Evolutionary conservation across 1,140 invertebrate genomes (phyloP), one percentile per base, ranked within the genome.

Genomic region (Asobara japonica): DNA sequence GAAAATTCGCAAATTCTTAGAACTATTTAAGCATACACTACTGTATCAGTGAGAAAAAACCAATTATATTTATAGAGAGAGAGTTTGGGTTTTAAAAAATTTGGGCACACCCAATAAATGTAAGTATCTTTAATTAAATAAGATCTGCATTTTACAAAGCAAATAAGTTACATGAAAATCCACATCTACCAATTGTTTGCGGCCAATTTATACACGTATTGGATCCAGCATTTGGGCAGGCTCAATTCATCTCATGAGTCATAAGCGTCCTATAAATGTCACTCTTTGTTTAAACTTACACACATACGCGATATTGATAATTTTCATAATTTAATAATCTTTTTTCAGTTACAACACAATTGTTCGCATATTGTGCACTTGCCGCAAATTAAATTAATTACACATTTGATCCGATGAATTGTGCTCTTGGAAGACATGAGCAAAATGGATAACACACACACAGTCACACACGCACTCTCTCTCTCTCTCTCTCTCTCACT

Each of bases 141-240:
- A 85, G 80, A 84, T 86, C 77, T 88, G 86, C 86, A 87, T 87
- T 88, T 83, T 88, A 88, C 86, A 88, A 88, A 88, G 86, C 86
- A 87, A 62, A 88, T 88, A 88, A 87, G 82, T 88, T 88, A 88
- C 84, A 87, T 20, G 25, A 56, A 25, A 10, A 11, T 56, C 22
- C 51, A 56, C 22, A 56, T 22, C 51, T 18, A 56, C 25, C 22
- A 56, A 56, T 56, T 22, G 22, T 56, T 56, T 25, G 51, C 51
- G 18, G 51, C 25, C 51, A 18, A 56, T 18, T 56, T 56, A 56
- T 56, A 56, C 51, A 56, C 10, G 25, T 56, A 56, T 6, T 36
- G 5, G 11, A 22, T 56, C 25, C 22, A 56, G 25, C 18, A 56
- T 56, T 56, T 6, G 7, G 22, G 25, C 51, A 18, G 18, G 10